Conservation (phyloP, 2,888 invertebrate species). For the Polylopha cassiicola region DNA sequence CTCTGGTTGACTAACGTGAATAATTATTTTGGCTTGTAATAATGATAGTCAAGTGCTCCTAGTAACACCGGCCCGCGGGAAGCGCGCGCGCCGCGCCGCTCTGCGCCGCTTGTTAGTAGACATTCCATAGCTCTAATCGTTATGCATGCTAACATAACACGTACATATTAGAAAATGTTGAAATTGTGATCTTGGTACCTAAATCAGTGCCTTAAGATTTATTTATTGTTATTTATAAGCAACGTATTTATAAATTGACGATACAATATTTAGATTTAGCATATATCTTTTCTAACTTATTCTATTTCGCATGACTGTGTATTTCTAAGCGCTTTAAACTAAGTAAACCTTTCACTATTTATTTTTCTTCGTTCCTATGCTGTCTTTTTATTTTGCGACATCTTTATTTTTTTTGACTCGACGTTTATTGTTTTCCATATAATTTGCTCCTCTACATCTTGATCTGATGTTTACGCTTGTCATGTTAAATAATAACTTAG, state of each 20-base stretch:
- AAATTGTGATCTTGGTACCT: constrained; percentile 74
- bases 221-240: constrained; percentile 74
- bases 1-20: no score
- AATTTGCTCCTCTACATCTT: constrained; percentile 9
- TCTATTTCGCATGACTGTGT: constrained; percentile 27
- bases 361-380: constrained; percentile 35
- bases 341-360: constrained; percentile 23
- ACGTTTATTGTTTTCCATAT: constrained; percentile 33
- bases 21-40: no score
- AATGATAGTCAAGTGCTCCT: no score
- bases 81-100: neutral
- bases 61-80: neutral
- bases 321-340: constrained; percentile 40
- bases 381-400: constrained; percentile 49
- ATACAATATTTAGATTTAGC: constrained; percentile 56
- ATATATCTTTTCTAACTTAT: constrained; percentile 33
- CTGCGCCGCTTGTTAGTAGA: constrained; percentile 45
- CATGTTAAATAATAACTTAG: constrained; percentile 15
- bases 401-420: constrained; percentile 32
- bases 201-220: constrained; percentile 74
- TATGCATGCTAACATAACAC: constrained; percentile 46
- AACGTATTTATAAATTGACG: constrained; percentile 71
- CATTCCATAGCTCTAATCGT: constrained; percentile 66
- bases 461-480: constrained; percentile 7
- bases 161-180: constrained; percentile 44